Evolutionary conservation across 2,888 invertebrate genomes (phyloP).

Genomic region (Caenorhabditis sp.): DNA sequence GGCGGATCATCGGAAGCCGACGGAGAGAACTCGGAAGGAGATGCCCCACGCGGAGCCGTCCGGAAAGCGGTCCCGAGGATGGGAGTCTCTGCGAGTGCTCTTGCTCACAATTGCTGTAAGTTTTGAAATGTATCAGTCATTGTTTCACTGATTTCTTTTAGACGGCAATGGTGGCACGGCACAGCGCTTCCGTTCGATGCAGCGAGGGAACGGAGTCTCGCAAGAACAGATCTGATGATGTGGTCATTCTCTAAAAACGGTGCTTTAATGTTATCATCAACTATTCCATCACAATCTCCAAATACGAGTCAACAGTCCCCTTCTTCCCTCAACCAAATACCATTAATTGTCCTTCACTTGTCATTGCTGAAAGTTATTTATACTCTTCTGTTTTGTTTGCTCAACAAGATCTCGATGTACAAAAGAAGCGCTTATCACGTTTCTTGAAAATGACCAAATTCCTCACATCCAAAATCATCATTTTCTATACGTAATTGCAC

Average conservation of each 20-base stretch:
- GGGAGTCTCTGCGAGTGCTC: constrained; percentile 65
- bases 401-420: constrained; percentile 53
- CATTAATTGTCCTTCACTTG: constrained; percentile 50
- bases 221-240: constrained; percentile 47
- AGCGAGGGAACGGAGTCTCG: constrained; percentile 42
- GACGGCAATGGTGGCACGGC: constrained; percentile 45
- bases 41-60: constrained; percentile 46
- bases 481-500: constrained; percentile 34
- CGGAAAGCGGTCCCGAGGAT: constrained; percentile 61
- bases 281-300: constrained; percentile 44
- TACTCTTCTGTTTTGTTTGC: constrained; percentile 12
- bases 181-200: constrained; percentile 55
- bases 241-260: constrained; percentile 21
- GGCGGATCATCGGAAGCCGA: constrained; percentile 66
- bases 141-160: constrained; percentile 22
- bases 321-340: constrained; percentile 3
- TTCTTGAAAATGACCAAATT: not conserved
- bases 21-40: constrained; percentile 64
- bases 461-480: not conserved
- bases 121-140: not conserved
- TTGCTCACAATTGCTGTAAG: constrained; percentile 60
- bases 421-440: constrained; percentile 13
- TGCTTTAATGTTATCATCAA: constrained; percentile 44
- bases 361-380: constrained; percentile 41
- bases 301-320: constrained; percentile 44